Evolutionary conservation across 2,888 invertebrate genomes (phyloP).

Genomic region (Mimumesa dahlbomi): DNA sequence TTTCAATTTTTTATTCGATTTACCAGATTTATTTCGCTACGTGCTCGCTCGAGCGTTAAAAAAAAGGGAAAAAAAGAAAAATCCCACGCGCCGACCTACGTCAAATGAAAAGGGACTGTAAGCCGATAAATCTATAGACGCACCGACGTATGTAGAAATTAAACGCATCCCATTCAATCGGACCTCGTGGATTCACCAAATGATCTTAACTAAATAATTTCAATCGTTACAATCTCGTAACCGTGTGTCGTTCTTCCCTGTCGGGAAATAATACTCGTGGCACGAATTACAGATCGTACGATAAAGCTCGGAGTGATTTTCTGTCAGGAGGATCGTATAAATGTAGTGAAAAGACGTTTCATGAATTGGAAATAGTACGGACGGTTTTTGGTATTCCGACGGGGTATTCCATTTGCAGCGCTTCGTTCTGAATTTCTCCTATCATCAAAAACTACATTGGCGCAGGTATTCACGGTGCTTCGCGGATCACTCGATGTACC

Average conservation of each 20-base stretch:
- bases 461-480: background rate
- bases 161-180: background rate
- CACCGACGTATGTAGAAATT: background rate
- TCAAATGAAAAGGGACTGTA: background rate
- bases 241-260: too few species aligned
- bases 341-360: background rate
- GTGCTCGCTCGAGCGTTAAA: slow-evolving; percentile 15
- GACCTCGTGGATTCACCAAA: background rate
- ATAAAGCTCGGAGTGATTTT: background rate
- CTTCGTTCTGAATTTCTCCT: background rate
- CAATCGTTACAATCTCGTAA: background rate
- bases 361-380: background rate
- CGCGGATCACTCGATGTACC: background rate
- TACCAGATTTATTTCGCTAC: slow-evolving; percentile 16
- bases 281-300: background rate
- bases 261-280: background rate
- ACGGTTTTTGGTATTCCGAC: slow-evolving; percentile 5
- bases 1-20: slow-evolving; percentile 32
- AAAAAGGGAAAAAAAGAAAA: too few species aligned
- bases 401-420: slow-evolving; percentile 9
- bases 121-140: background rate
- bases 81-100: background rate
- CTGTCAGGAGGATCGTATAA: background rate
- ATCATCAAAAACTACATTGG: background rate
- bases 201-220: background rate